A percentile compares a stretch with the other conserved stretches of the same genome.
phyloP scores from a whole-genome alignment of 2,797 vertebrate genomes.

The Trachops cirrhosus region DNA sequence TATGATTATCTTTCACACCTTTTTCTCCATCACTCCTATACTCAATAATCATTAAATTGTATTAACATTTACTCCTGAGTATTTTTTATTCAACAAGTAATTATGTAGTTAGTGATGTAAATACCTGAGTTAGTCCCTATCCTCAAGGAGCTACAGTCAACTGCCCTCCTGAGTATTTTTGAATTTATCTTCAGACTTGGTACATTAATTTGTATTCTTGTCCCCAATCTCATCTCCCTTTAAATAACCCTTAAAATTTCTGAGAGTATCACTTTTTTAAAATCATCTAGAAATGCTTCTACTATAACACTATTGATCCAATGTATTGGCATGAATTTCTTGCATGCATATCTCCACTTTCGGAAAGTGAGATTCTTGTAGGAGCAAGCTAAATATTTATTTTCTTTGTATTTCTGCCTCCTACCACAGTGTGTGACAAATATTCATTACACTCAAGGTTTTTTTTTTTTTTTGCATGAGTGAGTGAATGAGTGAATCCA shows the following conservation, averaged over 20 bases:
- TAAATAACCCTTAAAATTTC: background rate
- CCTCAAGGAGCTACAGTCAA: background rate
- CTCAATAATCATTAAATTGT: background rate
- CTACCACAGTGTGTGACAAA: background rate
- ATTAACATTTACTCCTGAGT: background rate
- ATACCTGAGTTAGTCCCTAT: background rate
- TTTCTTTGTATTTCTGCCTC: background rate
- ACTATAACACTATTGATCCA: background rate
- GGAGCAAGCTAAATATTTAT: background rate
- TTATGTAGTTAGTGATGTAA: background rate
- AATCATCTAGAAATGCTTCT: background rate
- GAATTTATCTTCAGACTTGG: background rate
- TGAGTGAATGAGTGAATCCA: background rate
- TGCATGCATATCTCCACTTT: background rate
- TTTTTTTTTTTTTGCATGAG: background rate
- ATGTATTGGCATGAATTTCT: background rate
- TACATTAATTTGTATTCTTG: background rate
- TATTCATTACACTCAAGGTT: background rate
- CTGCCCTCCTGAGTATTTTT: background rate
- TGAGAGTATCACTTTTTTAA: background rate
- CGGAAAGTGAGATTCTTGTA: background rate
- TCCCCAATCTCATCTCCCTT: background rate
- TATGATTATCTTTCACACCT: background rate
- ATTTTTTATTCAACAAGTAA: background rate
- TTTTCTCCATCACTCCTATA: background rate